Base-by-base conservation (phyloP, 1,140 invertebrate genomes). In the Macrostomum lignano region DNA sequence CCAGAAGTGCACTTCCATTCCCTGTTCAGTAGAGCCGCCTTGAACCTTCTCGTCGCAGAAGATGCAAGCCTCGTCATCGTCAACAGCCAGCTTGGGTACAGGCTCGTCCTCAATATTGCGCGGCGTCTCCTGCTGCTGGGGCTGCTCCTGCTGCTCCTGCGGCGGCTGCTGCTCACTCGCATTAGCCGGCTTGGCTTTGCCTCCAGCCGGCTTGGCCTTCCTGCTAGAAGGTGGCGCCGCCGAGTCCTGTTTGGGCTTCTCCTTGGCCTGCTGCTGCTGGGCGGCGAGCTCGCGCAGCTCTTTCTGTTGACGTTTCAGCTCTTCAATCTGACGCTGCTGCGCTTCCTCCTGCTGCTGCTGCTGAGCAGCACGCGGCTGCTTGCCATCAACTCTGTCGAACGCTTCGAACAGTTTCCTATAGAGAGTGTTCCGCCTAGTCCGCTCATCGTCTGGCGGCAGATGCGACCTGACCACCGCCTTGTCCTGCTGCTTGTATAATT, bases 401-500 rank as follows among this genome's bases (percentile, higher is more conserved):
- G 78, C 74, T 41, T 81, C 74, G 54, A 81, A 81, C n/a, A 88
- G 52, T 49, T 81, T 74, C 22, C 78, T 59, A 48, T 81, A 86
- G 15, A 82, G 65, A 7, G 84, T 65, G 48, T 82, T 88, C 36
- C 76, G 66, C 17, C 78, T 60, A 0, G 75, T 78, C 35, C 79
- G 73, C 38, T 81, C 76, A 48, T 82, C 75, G 47, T 84, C 78
- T 0, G 74, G 72, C 0, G 79, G 79, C 21, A 88, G 58, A 45
- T 78, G 74, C 39, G 77, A 77, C 25, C 77, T 62, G 3, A 84
- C 74, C 2, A 44, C 42, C 17, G 42, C 35, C 15, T 49, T 44
- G 13, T 42, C 40, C 28, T 53, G 45, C 21, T 45, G 42, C 37
- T 50, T 49, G 49, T 82, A 81, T 6, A 82, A 70, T 3, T 69